A percentile compares a stretch with the other conserved stretches of the same genome.
These are phyloP conservation scores for Plutella xylostella DNA, from an alignment of 2,888 invertebrate genomes.

Conservation along the genomic window DNA sequence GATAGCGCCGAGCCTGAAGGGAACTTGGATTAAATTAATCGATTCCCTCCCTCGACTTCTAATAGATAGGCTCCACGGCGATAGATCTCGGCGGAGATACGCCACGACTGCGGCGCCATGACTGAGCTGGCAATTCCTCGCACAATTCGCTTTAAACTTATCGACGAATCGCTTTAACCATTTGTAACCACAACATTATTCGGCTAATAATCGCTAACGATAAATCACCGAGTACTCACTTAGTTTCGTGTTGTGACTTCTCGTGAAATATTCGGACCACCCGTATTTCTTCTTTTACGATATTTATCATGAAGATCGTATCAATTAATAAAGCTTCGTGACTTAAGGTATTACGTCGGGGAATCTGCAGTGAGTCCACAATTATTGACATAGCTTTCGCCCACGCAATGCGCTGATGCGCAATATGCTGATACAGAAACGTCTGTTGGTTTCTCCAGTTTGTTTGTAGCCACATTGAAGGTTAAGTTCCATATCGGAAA, in stretches of 20 bases:
- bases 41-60: constrained; percentile 24
- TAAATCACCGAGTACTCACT: too few species aligned
- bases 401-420: too few species aligned
- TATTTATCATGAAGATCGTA: constrained; percentile 1
- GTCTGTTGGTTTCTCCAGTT: too few species aligned
- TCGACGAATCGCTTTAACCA: too few species aligned
- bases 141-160: too few species aligned
- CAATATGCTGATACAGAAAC: too few species aligned
- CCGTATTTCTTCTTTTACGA: not conserved
- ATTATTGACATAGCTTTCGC: not conserved
- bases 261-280: not conserved
- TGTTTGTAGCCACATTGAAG: too few species aligned
- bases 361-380: not conserved
- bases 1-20: constrained; percentile 32
- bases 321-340: constrained; percentile 6
- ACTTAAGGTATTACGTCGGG: too few species aligned
- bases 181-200: too few species aligned
- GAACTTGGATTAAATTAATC: constrained; percentile 41
- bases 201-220: too few species aligned
- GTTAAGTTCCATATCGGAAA: too few species aligned
- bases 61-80: constrained; percentile 10
- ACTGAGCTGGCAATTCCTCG: not conserved
- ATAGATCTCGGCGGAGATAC: not conserved
- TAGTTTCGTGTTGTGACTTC: too few species aligned
- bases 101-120: not conserved